Conservation (phyloP, 1,140 invertebrate species). For the Sweltsa coloradensis region DNA sequence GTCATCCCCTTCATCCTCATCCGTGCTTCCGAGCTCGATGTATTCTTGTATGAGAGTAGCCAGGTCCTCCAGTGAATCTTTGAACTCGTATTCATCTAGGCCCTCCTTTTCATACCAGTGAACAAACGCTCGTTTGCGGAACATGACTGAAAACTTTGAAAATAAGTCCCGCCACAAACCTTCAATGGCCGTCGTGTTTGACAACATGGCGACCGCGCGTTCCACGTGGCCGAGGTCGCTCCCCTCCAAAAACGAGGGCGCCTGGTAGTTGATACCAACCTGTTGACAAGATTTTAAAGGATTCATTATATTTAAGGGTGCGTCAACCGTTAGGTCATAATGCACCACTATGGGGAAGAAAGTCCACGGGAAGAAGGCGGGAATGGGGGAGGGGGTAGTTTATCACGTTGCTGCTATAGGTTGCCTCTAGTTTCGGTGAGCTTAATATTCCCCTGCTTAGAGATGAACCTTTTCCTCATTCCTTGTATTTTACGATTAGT, state of each 20-base stretch:
- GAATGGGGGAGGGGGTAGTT: too few species aligned
- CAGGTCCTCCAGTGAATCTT: slow-evolving; percentile 58
- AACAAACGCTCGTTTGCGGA: slow-evolving; percentile 57
- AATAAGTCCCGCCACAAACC: slow-evolving; percentile 54
- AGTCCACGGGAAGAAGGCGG: too few species aligned
- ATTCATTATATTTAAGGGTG: too few species aligned
- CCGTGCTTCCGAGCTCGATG: slow-evolving; percentile 39
- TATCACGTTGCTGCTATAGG: too few species aligned
- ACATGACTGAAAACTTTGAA: slow-evolving; percentile 62
- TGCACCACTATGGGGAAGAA: too few species aligned
- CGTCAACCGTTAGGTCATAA: too few species aligned
- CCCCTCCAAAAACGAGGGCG: slow-evolving; percentile 42
- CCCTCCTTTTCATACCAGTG: slow-evolving; percentile 71
- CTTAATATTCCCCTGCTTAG: too few species aligned
- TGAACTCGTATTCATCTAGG: slow-evolving; percentile 60
- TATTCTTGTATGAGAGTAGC: slow-evolving; percentile 55
- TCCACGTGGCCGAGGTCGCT: slow-evolving; percentile 48
- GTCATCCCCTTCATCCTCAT: too few species aligned
- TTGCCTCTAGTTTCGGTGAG: too few species aligned
- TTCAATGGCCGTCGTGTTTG: slow-evolving; percentile 62
- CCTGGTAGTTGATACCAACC: slow-evolving; percentile 44
- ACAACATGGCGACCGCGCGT: slow-evolving; percentile 59
- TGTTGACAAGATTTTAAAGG: too few species aligned
- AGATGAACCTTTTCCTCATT: too few species aligned
- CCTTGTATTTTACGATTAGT: too few species aligned